A percentile compares a stretch with the other conserved stretches of the same genome.
phyloP scores from a whole-genome alignment of 2,113 vertebrate genomes.

The Sciurus niger region DNA sequence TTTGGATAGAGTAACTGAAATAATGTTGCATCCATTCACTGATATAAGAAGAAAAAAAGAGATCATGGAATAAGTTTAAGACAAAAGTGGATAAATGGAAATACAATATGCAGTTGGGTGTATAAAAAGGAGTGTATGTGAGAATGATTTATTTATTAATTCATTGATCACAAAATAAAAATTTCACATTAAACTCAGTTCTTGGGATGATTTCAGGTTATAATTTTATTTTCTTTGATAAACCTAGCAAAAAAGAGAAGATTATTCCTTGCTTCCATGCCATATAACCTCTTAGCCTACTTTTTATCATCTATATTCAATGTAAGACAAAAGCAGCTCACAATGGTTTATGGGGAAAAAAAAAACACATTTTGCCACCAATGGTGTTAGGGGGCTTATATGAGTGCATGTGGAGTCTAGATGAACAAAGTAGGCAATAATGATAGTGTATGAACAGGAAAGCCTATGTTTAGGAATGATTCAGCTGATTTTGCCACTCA shows the following conservation, averaged over 20 bases:
- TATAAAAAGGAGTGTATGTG: background rate
- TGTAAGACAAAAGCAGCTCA: background rate
- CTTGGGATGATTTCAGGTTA: background rate
- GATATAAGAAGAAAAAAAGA: background rate
- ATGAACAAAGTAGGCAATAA: background rate
- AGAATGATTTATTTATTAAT: background rate
- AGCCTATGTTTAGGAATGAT: background rate
- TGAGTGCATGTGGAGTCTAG: background rate
- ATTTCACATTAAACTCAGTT: background rate
- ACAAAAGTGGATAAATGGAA: background rate
- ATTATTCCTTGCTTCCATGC: background rate
- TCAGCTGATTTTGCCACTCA: background rate
- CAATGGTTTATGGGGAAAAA: background rate
- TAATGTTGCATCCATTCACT: background rate
- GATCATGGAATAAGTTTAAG: background rate
- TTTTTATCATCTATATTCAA: background rate
- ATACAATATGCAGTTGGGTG: background rate
- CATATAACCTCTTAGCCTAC: background rate
- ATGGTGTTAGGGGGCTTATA: rapidly evolving
- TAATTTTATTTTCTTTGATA: background rate
- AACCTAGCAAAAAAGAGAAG: background rate
- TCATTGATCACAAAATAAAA: background rate
- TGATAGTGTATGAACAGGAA: background rate
- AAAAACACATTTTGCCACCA: background rate
- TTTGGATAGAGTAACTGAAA: background rate